Evolutionary conservation across 2,113 vertebrate species (phyloP), one percentile per base, ranked within the genome.

Genomic region (Monarcha castaneiventris): DNA sequence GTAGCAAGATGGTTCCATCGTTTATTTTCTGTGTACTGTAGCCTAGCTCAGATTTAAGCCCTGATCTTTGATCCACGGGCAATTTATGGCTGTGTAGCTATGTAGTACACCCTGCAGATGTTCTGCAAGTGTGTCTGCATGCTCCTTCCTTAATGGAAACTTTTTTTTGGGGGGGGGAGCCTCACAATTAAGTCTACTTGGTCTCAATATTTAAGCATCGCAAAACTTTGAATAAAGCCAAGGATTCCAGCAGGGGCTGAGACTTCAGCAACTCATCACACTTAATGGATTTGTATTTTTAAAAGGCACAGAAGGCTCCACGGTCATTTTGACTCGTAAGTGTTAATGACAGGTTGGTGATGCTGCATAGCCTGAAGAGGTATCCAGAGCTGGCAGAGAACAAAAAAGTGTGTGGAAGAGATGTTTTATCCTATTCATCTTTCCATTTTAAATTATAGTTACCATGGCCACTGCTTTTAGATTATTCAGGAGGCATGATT

Each of bases 11-110:
- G 97, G 97, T 97, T 97, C 96, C 92, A 51, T 96, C 76, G 55
- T 97, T 97, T 97, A 96, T 96, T 97, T 98, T 97, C 97, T 95
- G 91, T 96, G 88, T 97, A 96, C 98, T 93, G 90, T 92, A 96
- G 96, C 91, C 67, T 72, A 68, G 87, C 96, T 97, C 85, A 59
- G 84, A 94, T 97, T 97, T 97, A 97, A 98, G 94, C 90, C 91
- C 90, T 94, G 96, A 98, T 97, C 97, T 98, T 98, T 98, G 98
- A 97, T 98, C 96, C 93, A 72, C 16, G 26, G 80, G 96, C 96
- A 96, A 92, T 98, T 96, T 92, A 96, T 92, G 97, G 84, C 92
- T 95, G 92, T 51, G 89, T 39, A 81, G 95, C 96, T 84, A 73
- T 85, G 90, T 20, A 54, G 87, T 33, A 56, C 64, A 64, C 72